phyloP scores from a whole-genome alignment of 2,113 vertebrate species.

The Vireo altiloquus region DNA sequence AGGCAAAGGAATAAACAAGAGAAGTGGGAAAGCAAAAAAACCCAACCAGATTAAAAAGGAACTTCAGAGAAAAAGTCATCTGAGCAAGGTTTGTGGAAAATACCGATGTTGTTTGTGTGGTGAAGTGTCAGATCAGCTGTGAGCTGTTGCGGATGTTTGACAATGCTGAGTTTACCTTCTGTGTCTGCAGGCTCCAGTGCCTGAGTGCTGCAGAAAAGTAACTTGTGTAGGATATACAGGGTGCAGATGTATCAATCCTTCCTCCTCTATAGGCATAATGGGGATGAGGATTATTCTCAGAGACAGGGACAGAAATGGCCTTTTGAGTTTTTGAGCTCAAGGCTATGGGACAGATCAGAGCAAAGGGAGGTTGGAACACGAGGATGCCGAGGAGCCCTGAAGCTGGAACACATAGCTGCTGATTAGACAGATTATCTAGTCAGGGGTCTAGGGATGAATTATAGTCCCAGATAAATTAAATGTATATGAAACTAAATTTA shows the following conservation, averaged over 20 bases:
- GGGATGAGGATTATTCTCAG: neutral
- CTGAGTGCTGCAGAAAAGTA: neutral
- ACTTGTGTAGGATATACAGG: neutral
- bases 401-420: neutral
- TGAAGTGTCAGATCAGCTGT: conserved; percentile 11
- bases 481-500: neutral
- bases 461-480: neutral
- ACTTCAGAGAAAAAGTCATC: conserved; percentile 21
- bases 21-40: neutral
- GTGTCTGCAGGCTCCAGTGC: neutral
- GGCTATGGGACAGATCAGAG: neutral
- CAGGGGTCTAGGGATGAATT: neutral
- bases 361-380: neutral
- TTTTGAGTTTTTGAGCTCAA: neutral
- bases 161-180: neutral
- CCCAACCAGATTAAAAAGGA: conserved; percentile 20
- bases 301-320: neutral
- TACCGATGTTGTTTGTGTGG: conserved; percentile 1
- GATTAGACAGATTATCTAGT: neutral
- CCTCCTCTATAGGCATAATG: neutral
- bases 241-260: neutral
- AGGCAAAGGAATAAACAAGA: neutral
- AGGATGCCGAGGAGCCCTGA: neutral
- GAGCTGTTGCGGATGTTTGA: neutral
- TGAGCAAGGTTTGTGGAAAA: conserved; percentile 53